Percentiles rank a stretch among this genome's conserved stretches.
phyloP scores from a whole-genome alignment of 2,888 invertebrate species.

The Mactromeris polynyma region DNA sequence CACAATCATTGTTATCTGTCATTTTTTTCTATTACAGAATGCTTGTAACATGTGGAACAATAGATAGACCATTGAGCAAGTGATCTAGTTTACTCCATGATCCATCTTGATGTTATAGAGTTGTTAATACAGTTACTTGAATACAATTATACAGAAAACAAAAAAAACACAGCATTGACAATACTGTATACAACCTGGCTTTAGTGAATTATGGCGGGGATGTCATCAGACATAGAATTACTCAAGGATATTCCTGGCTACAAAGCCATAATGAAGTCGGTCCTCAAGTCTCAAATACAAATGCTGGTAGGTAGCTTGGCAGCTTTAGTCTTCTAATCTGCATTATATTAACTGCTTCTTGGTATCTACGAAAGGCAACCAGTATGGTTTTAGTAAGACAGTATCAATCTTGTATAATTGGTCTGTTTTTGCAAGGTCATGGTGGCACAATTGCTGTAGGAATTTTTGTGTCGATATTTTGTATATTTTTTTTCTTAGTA shows the following conservation, averaged over 20 bases:
- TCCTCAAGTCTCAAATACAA: slow-evolving; percentile 52
- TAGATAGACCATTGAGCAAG: not conserved
- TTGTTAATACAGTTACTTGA: not conserved
- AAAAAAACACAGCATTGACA: not conserved
- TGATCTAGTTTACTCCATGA: not conserved
- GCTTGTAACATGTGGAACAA: not conserved
- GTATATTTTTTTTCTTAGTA: no score
- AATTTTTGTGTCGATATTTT: no score
- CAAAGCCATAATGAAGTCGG: slow-evolving; percentile 52
- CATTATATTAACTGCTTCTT: no score
- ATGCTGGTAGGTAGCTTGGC: slow-evolving; percentile 33
- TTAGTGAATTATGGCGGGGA: slow-evolving; percentile 11
- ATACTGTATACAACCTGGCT: not conserved
- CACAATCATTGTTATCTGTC: not conserved
- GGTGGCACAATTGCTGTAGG: no score
- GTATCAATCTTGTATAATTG: no score
- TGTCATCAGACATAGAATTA: slow-evolving; percentile 35
- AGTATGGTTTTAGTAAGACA: no score
- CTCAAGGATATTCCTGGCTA: slow-evolving; percentile 50
- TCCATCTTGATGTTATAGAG: not conserved
- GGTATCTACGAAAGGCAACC: no score
- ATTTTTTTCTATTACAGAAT: not conserved
- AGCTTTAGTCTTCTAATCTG: not conserved
- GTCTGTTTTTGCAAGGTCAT: no score
- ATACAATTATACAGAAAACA: not conserved